A percentile compares a stretch with the other conserved stretches of the same genome.
phyloP scores from a whole-genome alignment of 2,888 invertebrate species.

The Monoplex corrugatus region DNA sequence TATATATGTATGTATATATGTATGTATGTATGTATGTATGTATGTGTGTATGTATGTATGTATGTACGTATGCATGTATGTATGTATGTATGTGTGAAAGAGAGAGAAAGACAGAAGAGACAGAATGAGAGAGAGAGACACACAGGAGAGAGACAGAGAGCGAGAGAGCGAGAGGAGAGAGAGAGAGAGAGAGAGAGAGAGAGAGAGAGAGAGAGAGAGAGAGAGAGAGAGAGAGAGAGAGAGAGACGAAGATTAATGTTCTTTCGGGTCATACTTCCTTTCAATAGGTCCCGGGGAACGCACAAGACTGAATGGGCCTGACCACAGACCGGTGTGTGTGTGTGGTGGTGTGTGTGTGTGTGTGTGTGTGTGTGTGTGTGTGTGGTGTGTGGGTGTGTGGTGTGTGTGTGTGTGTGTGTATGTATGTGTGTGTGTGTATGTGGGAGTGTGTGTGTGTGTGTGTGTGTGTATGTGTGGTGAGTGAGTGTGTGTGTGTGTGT shows the following conservation, averaged over 20 bases:
- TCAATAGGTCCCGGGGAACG: too few species aligned
- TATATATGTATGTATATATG: conserved; percentile 9
- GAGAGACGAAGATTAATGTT: too few species aligned
- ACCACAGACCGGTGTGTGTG: background rate
- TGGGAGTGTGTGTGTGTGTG: background rate
- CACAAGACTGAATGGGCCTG: too few species aligned
- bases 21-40: conserved; percentile 25
- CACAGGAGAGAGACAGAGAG: too few species aligned
- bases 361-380: background rate
- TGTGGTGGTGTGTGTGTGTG: background rate
- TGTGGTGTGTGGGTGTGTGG: background rate
- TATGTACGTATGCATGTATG: background rate
- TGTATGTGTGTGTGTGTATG: background rate
- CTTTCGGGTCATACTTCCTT: too few species aligned
- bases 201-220: too few species aligned
- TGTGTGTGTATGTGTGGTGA: background rate
- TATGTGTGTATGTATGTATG: conserved; percentile 29
- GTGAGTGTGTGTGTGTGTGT: background rate
- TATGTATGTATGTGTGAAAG: too few species aligned
- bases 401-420: conserved; percentile 17
- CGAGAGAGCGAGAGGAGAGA: too few species aligned
- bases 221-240: too few species aligned
- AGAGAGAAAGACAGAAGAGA: too few species aligned
- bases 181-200: too few species aligned
- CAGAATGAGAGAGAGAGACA: too few species aligned